phyloP scores from a whole-genome alignment of 2,888 invertebrate genomes.

The Cyclophora albipunctata region DNA sequence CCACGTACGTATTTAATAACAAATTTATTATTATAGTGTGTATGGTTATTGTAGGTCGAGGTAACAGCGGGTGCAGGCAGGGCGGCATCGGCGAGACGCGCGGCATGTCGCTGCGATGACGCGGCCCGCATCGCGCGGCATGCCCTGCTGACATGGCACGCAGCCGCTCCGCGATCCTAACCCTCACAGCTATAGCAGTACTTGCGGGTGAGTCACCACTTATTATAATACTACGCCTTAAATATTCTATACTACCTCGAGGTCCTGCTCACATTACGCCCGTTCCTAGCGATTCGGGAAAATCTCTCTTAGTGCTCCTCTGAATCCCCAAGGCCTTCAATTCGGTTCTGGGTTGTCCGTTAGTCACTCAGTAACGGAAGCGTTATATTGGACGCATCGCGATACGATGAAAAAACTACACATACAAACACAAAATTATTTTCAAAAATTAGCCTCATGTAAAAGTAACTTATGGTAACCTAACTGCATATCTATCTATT shows the following conservation, averaged over 20 bases:
- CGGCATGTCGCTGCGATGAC: constrained; percentile 62
- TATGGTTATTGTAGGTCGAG: constrained; percentile 21
- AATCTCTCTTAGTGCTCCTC: no score
- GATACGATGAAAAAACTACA: no score
- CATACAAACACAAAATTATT: no score
- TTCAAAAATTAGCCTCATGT: no score
- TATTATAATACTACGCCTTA: background rate
- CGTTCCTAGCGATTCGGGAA: background rate
- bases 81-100: constrained; percentile 30
- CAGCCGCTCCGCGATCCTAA: constrained; percentile 69
- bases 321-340: no score
- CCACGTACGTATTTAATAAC: no score
- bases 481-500: no score
- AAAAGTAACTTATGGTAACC: no score
- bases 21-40: no score
- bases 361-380: no score
- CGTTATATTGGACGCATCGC: no score
- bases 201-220: constrained; percentile 47
- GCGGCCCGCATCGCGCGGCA: constrained; percentile 59
- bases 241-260: background rate
- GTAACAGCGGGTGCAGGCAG: constrained; percentile 21
- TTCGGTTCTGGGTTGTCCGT: no score
- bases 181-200: constrained; percentile 68
- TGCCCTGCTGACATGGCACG: constrained; percentile 72
- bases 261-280: background rate